Evolutionary conservation across 2,888 invertebrate genomes (phyloP).

Genomic region (Trissolcus brochymenae): DNA sequence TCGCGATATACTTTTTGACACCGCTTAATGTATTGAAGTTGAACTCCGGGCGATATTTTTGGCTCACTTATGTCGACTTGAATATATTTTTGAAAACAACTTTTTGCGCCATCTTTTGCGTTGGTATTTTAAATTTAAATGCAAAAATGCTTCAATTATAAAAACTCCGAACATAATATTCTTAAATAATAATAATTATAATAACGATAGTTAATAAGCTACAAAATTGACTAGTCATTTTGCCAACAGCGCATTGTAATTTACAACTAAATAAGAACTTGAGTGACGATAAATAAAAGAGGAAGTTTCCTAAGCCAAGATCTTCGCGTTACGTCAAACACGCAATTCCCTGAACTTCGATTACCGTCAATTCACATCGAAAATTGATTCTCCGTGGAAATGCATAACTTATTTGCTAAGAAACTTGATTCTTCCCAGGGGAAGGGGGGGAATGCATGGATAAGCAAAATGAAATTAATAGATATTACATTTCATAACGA

Average conservation of each 20-base stretch:
- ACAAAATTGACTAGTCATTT: neutral
- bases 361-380: slow-evolving; percentile 53
- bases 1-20: neutral
- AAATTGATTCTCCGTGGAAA: slow-evolving; percentile 53
- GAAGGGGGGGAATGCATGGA: slow-evolving; percentile 35
- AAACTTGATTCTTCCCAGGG: slow-evolving; percentile 45
- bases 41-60: neutral
- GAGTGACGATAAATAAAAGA: slow-evolving; percentile 38
- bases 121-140: too few species aligned
- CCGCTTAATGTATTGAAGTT: slow-evolving; percentile 11
- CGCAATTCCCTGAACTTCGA: slow-evolving; percentile 54
- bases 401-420: slow-evolving; percentile 52
- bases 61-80: too few species aligned
- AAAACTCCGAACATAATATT: too few species aligned
- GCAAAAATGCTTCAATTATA: too few species aligned
- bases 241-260: slow-evolving; percentile 8
- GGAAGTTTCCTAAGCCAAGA: slow-evolving; percentile 10
- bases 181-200: too few species aligned
- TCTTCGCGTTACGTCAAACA: slow-evolving; percentile 20
- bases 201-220: too few species aligned
- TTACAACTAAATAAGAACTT: slow-evolving; percentile 29
- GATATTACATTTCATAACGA: too few species aligned
- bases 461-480: slow-evolving; percentile 50
- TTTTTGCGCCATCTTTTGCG: too few species aligned
- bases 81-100: too few species aligned